Conservation (phyloP, 2,797 vertebrate genomes). For the Mustela erminea region DNA sequence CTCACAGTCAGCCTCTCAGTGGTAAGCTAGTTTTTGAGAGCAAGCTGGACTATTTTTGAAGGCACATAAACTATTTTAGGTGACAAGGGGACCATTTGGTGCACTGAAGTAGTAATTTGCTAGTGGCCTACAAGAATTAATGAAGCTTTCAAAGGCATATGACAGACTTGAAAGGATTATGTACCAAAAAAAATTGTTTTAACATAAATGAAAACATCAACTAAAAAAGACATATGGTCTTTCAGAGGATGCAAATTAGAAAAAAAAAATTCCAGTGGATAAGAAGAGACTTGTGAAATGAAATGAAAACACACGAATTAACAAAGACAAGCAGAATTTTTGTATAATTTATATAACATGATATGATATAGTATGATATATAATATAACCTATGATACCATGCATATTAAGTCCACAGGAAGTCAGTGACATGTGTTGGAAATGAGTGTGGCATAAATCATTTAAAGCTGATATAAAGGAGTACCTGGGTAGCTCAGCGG, state of each 20-base stretch:
- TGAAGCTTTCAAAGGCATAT: constrained; percentile 62
- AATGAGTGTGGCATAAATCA: background rate
- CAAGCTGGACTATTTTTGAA: constrained; percentile 45
- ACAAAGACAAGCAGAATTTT: background rate
- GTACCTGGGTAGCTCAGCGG: too few species aligned
- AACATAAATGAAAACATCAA: constrained; percentile 73
- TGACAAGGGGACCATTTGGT: constrained; percentile 66
- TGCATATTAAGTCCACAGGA: background rate
- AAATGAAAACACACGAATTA: constrained; percentile 1
- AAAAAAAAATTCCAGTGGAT: background rate
- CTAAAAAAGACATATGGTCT: constrained; percentile 56
- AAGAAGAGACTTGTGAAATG: constrained; percentile 3
- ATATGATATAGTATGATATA: background rate
- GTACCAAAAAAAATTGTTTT: constrained; percentile 61
- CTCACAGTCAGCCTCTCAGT: constrained; percentile 28
- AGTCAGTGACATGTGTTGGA: constrained; percentile 6
- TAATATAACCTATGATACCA: background rate
- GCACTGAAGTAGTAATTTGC: constrained; percentile 69
- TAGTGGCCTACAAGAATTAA: constrained; percentile 67
- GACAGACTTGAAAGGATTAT: constrained; percentile 55
- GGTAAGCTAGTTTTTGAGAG: constrained; percentile 55
- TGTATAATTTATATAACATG: background rate
- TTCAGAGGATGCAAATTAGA: constrained; percentile 7
- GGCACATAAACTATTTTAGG: constrained; percentile 65
- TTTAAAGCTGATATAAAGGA: background rate